Conservation (phyloP, 2,888 invertebrate species). For the Stenodema calcarata region DNA sequence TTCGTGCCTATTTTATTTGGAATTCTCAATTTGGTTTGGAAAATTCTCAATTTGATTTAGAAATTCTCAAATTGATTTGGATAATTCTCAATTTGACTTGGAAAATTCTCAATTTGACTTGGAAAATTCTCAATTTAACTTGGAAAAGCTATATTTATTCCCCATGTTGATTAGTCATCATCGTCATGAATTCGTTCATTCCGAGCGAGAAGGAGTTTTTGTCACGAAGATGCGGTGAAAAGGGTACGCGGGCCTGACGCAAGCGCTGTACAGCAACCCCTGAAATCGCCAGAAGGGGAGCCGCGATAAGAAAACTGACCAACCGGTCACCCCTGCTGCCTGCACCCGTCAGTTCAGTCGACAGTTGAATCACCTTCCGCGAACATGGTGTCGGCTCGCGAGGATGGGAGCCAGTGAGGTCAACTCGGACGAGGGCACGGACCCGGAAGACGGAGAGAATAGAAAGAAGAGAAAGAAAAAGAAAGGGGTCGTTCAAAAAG, state of each 20-base stretch:
- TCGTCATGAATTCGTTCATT: background rate
- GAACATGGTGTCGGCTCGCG: background rate
- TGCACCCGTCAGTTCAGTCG: background rate
- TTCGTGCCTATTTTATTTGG: too few relatives aligned
- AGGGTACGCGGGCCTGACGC: background rate
- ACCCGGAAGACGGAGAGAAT: constrained; percentile 7
- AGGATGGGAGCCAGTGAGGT: constrained; percentile 26
- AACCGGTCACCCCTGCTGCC: background rate
- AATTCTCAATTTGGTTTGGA: too few relatives aligned
- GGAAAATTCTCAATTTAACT: too few relatives aligned
- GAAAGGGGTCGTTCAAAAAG: constrained; percentile 23
- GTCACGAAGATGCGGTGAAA: background rate
- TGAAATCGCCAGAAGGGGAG: background rate
- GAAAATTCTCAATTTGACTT: too few relatives aligned
- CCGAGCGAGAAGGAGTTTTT: background rate
- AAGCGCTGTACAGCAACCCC: background rate
- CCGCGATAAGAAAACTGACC: background rate
- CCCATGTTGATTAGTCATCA: too few relatives aligned
- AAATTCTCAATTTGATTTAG: too few relatives aligned
- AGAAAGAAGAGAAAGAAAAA: constrained; percentile 16
- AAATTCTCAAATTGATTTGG: too few relatives aligned
- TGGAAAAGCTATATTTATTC: too few relatives aligned
- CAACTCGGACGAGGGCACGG: constrained; percentile 22
- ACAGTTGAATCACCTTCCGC: background rate
- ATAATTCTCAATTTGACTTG: too few relatives aligned